Evolutionary conservation across 2,888 invertebrate species (phyloP), one percentile per base, ranked within the genome.

Genomic region (Pecten maximus): DNA sequence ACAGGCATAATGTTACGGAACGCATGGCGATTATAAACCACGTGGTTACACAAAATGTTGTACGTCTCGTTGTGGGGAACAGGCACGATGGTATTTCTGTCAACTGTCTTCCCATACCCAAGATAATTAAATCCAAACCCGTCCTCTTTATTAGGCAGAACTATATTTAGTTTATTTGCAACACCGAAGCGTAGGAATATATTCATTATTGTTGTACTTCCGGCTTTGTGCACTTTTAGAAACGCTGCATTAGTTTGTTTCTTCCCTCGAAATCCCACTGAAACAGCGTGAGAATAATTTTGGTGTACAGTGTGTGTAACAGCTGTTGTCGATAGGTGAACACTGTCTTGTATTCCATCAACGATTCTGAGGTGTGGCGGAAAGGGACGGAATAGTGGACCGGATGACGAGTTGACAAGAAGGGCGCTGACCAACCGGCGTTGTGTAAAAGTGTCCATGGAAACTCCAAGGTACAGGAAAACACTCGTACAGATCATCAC

Each of bases 181-280:
- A 94, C 91, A 19, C 93, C 95, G 91, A 93, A 95, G 8, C 95
- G 93, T 74, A 94, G 92, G 50, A 96, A 93, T 90, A 96, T 95
- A 90, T 95, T 95, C 93, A 94, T 93, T 4, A 95, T 89, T 0
- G 96, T 95, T 40, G 95, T 94, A 88, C 95, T 95, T 50, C 95
- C 96, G 16, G 95, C 93, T 92, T 96, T 95, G 94, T 96, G 96
- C 12, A 95, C 94, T 89, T 96, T 94, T 2, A 95, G 91, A 90
- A 95, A 94, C 50, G 92, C 94, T 23, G 94, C 93, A 74, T 93
- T 89, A 28, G 28, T 87, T n/a, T 88, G 35, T 40, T 90, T 91
- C 15, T 88, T 35, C 15, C 2, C 28, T 44, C 8, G 12, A 44
- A 12, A 44, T 44, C 44, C 12, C 44, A 12, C 12, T 44, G 44